Conservation (phyloP, 2,888 invertebrate species). For the Drosophila peninsularis region DNA sequence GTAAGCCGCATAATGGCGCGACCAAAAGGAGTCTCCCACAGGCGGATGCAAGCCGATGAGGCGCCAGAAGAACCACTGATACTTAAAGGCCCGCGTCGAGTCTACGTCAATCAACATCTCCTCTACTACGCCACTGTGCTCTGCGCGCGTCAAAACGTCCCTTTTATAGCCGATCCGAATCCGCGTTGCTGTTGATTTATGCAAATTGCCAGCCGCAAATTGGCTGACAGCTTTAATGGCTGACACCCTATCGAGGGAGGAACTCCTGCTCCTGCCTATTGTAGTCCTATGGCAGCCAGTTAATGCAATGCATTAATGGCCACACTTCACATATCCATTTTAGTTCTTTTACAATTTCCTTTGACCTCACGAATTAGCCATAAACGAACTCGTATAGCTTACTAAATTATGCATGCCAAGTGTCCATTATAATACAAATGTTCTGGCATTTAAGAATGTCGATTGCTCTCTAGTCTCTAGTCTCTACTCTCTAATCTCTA, state of each 20-base stretch:
- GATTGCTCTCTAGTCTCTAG: not conserved
- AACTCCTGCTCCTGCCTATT: too few relatives aligned
- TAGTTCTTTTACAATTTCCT: slow-evolving; percentile 1
- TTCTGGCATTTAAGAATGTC: not conserved
- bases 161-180: slow-evolving; percentile 21
- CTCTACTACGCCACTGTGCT: slow-evolving; percentile 4
- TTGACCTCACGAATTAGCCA: slow-evolving; percentile 12
- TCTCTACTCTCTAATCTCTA: too few relatives aligned
- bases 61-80: slow-evolving; percentile 78
- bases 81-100: slow-evolving; percentile 64
- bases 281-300: slow-evolving; percentile 1
- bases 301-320: slow-evolving; percentile 24
- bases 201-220: slow-evolving; percentile 59
- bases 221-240: slow-evolving; percentile 35
- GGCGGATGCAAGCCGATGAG: slow-evolving; percentile 70
- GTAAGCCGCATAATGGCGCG: slow-evolving; percentile 60
- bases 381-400: not conserved
- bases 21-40: slow-evolving; percentile 36
- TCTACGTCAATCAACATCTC: slow-evolving; percentile 35
- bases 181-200: slow-evolving; percentile 35
- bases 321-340: slow-evolving; percentile 7
- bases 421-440: not conserved
- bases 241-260: slow-evolving; percentile 1
- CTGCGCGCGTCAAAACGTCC: not conserved
- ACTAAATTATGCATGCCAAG: slow-evolving; percentile 16